Conservation (phyloP, 2,113 vertebrate species). For the Ceyx melanurus region DNA sequence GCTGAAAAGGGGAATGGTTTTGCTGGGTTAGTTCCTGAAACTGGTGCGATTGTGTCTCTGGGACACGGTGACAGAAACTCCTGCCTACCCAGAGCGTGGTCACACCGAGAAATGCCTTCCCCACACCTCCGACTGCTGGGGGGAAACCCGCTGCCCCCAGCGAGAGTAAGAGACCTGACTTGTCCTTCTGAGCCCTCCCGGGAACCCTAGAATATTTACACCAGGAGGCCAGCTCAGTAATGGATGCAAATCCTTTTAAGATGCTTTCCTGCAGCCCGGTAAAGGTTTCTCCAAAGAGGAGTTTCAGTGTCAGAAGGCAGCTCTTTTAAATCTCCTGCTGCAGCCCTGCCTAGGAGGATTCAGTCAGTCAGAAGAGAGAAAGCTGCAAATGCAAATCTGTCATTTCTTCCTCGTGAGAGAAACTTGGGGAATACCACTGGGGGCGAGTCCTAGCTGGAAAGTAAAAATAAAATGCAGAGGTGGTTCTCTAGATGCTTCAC, state of each 20-base stretch:
- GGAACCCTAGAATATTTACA: neutral
- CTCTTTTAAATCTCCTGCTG: neutral
- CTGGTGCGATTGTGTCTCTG: rapidly evolving
- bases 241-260: neutral
- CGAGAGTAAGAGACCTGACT: rapidly evolving
- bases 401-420: neutral
- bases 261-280: neutral
- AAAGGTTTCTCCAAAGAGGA: neutral
- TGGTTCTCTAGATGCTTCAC: neutral
- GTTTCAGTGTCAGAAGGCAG: neutral
- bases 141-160: neutral
- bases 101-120: rapidly evolving
- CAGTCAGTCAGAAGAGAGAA: neutral
- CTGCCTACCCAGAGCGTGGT: rapidly evolving
- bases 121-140: rapidly evolving
- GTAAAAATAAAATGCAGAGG: neutral
- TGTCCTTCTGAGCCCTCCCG: rapidly evolving
- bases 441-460: neutral
- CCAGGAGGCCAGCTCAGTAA: neutral
- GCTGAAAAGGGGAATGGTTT: neutral
- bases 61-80: neutral
- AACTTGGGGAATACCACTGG: neutral
- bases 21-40: neutral
- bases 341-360: neutral
- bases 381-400: neutral